Evolutionary conservation across 2,797 vertebrate genomes (phyloP).

Genomic region (Enteromius treurensis): DNA sequence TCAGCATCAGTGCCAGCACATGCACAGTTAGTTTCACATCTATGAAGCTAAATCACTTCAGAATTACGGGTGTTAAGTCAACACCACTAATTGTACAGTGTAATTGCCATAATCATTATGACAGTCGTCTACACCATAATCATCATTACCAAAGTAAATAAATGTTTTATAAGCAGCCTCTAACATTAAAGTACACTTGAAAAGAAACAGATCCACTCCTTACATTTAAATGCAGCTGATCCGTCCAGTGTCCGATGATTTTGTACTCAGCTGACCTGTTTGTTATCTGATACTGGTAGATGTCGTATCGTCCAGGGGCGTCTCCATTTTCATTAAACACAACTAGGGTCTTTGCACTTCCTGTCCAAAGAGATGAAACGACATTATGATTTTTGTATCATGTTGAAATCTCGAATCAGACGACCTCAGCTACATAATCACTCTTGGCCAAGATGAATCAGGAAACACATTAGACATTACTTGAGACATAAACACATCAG

Average conservation of each 20-base stretch:
- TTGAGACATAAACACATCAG: conserved; percentile 38
- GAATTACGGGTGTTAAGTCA: conserved; percentile 12
- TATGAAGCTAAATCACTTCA: neutral
- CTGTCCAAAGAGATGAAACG: conserved; percentile 68
- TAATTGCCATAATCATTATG: conserved; percentile 26
- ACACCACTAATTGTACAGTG: conserved; percentile 1
- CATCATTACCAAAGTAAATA: conserved; percentile 16
- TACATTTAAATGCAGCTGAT: conserved; percentile 90
- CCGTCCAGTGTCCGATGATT: conserved; percentile 95
- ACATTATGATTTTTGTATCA: conserved; percentile 13
- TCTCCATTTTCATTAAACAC: conserved; percentile 96
- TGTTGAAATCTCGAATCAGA: conserved; percentile 25
- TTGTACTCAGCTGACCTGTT: conserved; percentile 90
- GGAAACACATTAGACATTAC: conserved; percentile 22
- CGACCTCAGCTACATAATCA: neutral
- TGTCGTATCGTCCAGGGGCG: conserved; percentile 95
- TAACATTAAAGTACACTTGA: conserved; percentile 2
- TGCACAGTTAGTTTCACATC: neutral
- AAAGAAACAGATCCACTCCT: conserved; percentile 64
- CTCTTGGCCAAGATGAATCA: conserved; percentile 27
- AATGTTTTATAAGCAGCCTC: neutral
- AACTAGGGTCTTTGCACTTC: conserved; percentile 93
- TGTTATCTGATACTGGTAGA: conserved; percentile 95
- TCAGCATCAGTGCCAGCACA: neutral
- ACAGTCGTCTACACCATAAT: conserved; percentile 20